phyloP scores from a whole-genome alignment of 2,797 vertebrate species.

The Argyrosomus regius region DNA sequence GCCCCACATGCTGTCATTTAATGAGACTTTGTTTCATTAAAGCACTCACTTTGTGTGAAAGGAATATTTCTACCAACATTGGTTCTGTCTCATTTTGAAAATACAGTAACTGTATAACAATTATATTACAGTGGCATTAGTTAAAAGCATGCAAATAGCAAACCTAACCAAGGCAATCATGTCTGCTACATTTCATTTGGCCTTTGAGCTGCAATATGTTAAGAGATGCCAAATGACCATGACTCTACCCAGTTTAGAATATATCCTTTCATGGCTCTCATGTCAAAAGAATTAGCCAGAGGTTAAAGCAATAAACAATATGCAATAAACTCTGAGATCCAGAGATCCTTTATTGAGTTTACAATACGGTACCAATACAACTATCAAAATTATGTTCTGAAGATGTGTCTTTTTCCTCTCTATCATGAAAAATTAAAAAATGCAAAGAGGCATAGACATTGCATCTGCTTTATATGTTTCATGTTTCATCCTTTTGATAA shows the following conservation, averaged over 20 bases:
- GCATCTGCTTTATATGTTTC: background rate
- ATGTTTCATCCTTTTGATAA: background rate
- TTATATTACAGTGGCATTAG: background rate
- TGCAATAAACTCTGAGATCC: background rate
- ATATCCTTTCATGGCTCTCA: background rate
- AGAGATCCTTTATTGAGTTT: background rate
- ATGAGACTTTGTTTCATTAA: slow-evolving; percentile 23
- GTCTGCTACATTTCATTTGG: background rate
- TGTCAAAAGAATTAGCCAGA: background rate
- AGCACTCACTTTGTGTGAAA: background rate
- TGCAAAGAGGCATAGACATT: background rate
- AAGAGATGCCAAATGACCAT: background rate
- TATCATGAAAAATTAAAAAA: background rate
- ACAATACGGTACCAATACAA: no score
- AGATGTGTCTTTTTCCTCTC: background rate
- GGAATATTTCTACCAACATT: background rate
- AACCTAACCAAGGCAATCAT: background rate
- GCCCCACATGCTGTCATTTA: background rate
- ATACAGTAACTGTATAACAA: slow-evolving; percentile 14
- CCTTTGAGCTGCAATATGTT: background rate
- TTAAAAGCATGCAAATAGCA: background rate
- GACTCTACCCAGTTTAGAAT: background rate
- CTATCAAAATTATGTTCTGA: background rate
- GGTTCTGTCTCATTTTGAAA: slow-evolving; percentile 19
- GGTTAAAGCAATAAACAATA: background rate